A percentile compares a stretch with the other conserved stretches of the same genome.
Conservation (phyloP, 2,888 invertebrate genomes). For the Melanchra persicariae region DNA sequence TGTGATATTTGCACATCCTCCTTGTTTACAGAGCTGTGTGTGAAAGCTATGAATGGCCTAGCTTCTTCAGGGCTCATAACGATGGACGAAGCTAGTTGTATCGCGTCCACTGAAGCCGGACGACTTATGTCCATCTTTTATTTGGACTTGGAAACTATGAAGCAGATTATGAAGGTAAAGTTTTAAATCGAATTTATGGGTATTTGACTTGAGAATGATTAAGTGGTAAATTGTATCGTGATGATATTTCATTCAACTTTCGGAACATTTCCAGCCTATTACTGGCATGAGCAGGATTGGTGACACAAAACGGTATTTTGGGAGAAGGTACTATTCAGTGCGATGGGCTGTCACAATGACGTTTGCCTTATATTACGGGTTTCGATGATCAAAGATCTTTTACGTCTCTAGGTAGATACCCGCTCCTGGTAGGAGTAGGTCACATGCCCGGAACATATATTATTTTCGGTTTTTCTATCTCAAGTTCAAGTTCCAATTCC, state of each 20-base stretch:
- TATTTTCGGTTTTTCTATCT: no score
- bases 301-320: no score
- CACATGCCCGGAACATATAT: no score
- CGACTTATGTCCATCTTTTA: slow-evolving; percentile 93
- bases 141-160: slow-evolving; percentile 94
- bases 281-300: no score
- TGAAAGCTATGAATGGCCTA: slow-evolving; percentile 93
- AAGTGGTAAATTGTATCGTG: background rate
- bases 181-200: background rate
- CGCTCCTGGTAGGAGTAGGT: no score
- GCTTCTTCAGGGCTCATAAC: slow-evolving; percentile 92
- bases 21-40: slow-evolving; percentile 91
- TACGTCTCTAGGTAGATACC: no score
- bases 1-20: slow-evolving; percentile 44
- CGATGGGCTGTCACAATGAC: no score
- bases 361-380: no score
- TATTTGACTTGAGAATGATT: background rate
- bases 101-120: slow-evolving; percentile 92
- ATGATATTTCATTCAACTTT: no score
- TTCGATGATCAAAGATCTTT: no score
- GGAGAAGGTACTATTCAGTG: no score
- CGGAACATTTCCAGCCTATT: no score
- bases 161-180: slow-evolving; percentile 91
- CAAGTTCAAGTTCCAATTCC: background rate
- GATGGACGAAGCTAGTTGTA: slow-evolving; percentile 90